These are phyloP conservation scores for Athene noctua DNA, from an alignment of 2,113 vertebrate species.

Conservation along the genomic window DNA sequence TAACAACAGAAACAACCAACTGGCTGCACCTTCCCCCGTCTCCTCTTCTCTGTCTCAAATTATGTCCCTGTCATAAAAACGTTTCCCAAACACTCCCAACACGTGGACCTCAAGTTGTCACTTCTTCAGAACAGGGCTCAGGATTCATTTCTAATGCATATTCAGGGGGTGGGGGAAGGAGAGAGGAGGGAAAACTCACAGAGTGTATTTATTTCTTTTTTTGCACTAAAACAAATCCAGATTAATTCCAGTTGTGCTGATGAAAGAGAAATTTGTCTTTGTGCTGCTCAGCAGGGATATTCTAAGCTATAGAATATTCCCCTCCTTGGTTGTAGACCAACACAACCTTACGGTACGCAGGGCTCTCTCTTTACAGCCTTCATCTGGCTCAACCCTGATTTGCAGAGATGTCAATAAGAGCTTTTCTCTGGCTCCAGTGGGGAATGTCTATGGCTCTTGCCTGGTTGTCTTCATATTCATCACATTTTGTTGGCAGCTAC, in stretches of 20 bases:
- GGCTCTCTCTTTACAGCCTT: not conserved
- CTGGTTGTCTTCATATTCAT: not conserved
- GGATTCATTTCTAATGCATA: not conserved
- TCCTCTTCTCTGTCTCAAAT: not conserved
- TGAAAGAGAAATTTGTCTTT: not conserved
- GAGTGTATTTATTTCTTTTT: not conserved
- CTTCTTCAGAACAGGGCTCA: not conserved
- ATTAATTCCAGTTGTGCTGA: slow-evolving; percentile 11
- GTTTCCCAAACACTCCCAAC: not conserved
- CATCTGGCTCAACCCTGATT: not conserved
- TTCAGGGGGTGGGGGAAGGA: not conserved
- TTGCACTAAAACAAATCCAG: not conserved
- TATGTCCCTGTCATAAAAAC: not conserved
- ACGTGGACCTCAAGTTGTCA: not conserved
- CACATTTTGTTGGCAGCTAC: not conserved
- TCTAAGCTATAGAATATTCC: not conserved
- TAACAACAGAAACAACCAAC: not conserved
- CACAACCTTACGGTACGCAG: not conserved
- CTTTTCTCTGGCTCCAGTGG: not conserved
- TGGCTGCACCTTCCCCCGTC: not conserved
- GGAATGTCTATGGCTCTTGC: not conserved
- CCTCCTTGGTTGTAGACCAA: not conserved
- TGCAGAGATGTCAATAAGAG: not conserved
- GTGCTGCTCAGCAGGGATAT: not conserved
- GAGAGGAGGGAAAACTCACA: not conserved